Conservation (phyloP, 2,888 invertebrate genomes). For the Sinotaia quadrata region DNA sequence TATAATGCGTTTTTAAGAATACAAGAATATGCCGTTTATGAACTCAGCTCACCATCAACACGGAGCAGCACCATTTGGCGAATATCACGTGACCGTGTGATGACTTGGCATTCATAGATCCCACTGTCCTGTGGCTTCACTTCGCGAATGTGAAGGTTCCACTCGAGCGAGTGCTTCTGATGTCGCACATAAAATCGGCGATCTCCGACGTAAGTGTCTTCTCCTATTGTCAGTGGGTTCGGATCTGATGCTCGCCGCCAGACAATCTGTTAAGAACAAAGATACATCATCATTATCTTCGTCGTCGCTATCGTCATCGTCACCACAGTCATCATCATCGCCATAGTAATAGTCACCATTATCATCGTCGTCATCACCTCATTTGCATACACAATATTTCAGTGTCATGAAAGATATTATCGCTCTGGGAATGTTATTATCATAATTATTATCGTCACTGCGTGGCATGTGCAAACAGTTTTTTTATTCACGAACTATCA, state of each 20-base stretch:
- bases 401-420: no score
- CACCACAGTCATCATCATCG: neutral
- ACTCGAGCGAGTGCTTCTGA: constrained; percentile 43
- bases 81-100: constrained; percentile 46
- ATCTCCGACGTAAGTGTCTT: constrained; percentile 48
- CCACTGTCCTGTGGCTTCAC: constrained; percentile 48
- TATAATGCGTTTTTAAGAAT: neutral
- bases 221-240: constrained; percentile 51
- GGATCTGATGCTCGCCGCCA: constrained; percentile 49
- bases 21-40: neutral
- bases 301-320: neutral
- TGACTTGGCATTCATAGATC: constrained; percentile 57
- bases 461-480: no score
- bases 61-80: constrained; percentile 44
- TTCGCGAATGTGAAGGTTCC: constrained; percentile 55
- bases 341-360: neutral
- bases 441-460: no score
- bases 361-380: constrained; percentile 1
- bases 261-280: constrained; percentile 42
- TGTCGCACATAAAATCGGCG: constrained; percentile 45
- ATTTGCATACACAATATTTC: no score
- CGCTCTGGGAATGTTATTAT: no score
- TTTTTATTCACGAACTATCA: no score
- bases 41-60: constrained; percentile 44
- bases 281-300: neutral